Base-by-base conservation (phyloP, 2,113 vertebrate genomes). In the Sus scrofa region DNA sequence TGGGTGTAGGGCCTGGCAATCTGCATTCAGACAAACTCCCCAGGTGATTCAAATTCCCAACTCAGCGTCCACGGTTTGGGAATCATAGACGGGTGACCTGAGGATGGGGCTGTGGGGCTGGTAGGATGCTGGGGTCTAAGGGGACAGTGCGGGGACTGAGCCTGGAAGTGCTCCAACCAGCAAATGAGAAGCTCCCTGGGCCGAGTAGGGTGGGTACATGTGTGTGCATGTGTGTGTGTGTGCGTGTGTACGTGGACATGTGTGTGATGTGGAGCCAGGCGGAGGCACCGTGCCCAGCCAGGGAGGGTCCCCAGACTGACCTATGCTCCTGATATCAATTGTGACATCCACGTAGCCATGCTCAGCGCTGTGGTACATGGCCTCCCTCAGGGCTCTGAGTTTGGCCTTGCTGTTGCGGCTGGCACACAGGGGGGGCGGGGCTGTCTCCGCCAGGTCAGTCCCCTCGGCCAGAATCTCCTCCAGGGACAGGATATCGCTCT, bases 381-480 rank as follows among this genome's bases (percentile, higher is more conserved):
- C 99, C 98, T 99, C 99, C 98, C 99, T 99, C 96, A 99, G 98
- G 75, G 99, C 99, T 98, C 99, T 99, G 89, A 99, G 99, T 98
- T 99, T 99, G 98, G 99, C 99, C 97, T 99, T 99, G 98, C 99
- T 99, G 68, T 99, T 99, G 86, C 99, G 99, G 97, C 99, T 99
- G 98, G 99, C 97, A 0, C 99, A 99, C 67, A 99, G 98, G 2
- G 99, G 99, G 92, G 99, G 98, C 2, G 99, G 98, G 4, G 98
- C 99, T 26, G 99, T 98, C 26, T 99, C 99, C 0, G 99, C 99
- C 98, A 99, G 96, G 96, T 99, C 99, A 0, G 99, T 99, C 62
- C 99, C 99, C 97, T 99, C 99, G 0, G 99, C 99, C 97, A 99
- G 98, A 97, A 99, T 99, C 99, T 99, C 99, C 98, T 99, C 99